phyloP scores from a whole-genome alignment of 1,140 invertebrate species.

The Drosophila triauraria region DNA sequence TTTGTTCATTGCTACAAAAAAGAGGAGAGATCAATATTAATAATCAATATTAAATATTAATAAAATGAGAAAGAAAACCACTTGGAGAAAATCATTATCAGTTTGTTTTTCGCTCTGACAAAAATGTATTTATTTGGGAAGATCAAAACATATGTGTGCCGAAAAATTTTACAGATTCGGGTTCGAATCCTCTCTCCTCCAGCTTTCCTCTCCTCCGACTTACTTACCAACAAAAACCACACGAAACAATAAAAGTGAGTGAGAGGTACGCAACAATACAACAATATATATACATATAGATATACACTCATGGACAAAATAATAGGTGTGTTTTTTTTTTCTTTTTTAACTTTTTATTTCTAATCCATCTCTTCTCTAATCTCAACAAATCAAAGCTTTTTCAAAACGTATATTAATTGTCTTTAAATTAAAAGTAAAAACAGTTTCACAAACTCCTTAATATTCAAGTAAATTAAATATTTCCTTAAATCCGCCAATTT shows the following conservation, averaged over 20 bases:
- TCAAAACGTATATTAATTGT: too few species aligned
- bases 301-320: too few species aligned
- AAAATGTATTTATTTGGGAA: conserved; percentile 43
- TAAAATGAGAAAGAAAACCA: conserved; percentile 73
- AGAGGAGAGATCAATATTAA: conserved; percentile 22
- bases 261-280: conserved; percentile 58
- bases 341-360: too few species aligned
- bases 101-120: conserved; percentile 26
- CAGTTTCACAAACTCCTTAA: too few species aligned
- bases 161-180: conserved; percentile 64
- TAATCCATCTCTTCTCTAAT: too few species aligned
- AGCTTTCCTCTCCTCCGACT: conserved; percentile 25
- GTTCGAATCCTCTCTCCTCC: conserved; percentile 10
- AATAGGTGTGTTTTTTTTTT: too few species aligned
- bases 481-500: too few species aligned
- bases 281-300: conserved; percentile 20
- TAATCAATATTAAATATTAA: conserved; percentile 59
- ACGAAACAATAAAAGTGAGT: conserved; percentile 62
- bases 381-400: too few species aligned
- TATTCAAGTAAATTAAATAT: too few species aligned
- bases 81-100: conserved; percentile 70
- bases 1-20: conserved; percentile 61
- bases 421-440: too few species aligned
- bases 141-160: conserved; percentile 57
- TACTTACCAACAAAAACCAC: conserved; percentile 77